These are phyloP conservation scores for Sciurus carolinensis DNA, from an alignment of 2,797 vertebrate genomes.

Conservation along the genomic window DNA sequence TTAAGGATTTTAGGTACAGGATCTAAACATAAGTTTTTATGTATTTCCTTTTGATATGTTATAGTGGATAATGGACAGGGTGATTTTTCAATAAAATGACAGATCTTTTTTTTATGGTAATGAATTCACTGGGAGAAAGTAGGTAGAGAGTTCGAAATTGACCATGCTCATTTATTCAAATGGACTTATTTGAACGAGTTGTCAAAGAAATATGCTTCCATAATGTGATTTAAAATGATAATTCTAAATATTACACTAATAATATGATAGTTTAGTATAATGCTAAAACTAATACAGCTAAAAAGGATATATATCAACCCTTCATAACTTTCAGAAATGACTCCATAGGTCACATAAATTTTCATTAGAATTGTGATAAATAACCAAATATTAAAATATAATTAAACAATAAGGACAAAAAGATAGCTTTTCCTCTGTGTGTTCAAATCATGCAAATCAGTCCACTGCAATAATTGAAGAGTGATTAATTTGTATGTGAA, in stretches of 20 bases:
- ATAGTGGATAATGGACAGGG: fast-evolving
- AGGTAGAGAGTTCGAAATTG: background rate
- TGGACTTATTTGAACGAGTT: constrained; percentile 20
- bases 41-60: background rate
- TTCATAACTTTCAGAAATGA: constrained; percentile 41
- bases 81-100: background rate
- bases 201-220: background rate
- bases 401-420: background rate
- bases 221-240: constrained; percentile 34
- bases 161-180: background rate
- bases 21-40: background rate
- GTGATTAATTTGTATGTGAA: background rate
- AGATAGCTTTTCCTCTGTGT: background rate
- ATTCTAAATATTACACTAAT: background rate
- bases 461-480: background rate
- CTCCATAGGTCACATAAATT: background rate
- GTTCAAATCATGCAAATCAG: constrained; percentile 1
- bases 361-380: constrained; percentile 42
- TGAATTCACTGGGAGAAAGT: background rate
- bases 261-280: background rate
- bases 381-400: constrained; percentile 47
- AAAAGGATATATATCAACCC: background rate
- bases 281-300: background rate
- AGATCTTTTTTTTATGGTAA: background rate
- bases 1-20: background rate